phyloP scores from a whole-genome alignment of 2,888 invertebrate species.

The Cyaniris semiargus region DNA sequence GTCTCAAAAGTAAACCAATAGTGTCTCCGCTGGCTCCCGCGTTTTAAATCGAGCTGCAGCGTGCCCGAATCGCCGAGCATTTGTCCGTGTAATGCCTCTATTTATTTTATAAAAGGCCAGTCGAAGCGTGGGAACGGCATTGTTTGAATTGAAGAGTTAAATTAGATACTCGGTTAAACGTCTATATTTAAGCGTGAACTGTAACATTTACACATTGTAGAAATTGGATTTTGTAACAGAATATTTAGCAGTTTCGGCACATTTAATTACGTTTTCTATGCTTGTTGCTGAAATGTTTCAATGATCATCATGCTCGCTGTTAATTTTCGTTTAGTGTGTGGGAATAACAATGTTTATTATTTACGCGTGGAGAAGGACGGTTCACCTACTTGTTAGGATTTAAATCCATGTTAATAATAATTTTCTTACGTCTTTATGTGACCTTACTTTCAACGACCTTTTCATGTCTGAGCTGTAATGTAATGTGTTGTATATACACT shows the following conservation, averaged over 20 bases:
- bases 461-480: too few species aligned
- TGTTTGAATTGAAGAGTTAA: conserved; percentile 41
- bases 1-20: conserved; percentile 16
- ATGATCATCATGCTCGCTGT: background rate
- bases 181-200: conserved; percentile 26
- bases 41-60: conserved; percentile 47
- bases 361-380: background rate
- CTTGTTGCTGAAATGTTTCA: background rate
- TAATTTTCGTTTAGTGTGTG: background rate
- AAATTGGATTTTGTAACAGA: conserved; percentile 28
- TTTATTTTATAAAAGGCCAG: conserved; percentile 61
- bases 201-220: conserved; percentile 24
- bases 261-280: conserved; percentile 15
- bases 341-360: conserved; percentile 1
- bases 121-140: conserved; percentile 46
- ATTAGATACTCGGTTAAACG: conserved; percentile 36
- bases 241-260: background rate
- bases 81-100: conserved; percentile 67
- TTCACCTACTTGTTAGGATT: background rate
- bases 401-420: background rate
- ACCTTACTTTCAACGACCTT: too few species aligned
- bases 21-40: conserved; percentile 31
- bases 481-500: background rate
- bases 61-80: conserved; percentile 62
- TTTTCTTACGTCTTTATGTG: background rate